Percentiles rank a stretch among this genome's conserved stretches.
Evolutionary conservation across 2,113 vertebrate genomes (phyloP).

Genomic region (Tamias sibiricus): DNA sequence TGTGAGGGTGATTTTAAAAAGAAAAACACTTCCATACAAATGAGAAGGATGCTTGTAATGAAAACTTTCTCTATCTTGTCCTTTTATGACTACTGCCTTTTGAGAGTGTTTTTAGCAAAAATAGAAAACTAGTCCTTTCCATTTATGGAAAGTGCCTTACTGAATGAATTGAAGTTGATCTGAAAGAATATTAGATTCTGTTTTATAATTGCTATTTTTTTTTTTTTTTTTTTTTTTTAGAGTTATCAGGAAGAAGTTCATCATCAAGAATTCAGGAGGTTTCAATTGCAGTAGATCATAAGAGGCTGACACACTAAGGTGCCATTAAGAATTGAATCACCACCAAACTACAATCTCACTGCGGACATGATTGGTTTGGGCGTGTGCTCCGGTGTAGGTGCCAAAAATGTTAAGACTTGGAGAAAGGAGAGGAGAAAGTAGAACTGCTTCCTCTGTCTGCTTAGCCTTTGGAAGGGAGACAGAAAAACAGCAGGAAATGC

Average conservation of each 20-base stretch:
- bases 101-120: slow-evolving; percentile 30
- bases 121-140: not conserved
- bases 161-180: not conserved
- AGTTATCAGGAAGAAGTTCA: not conserved
- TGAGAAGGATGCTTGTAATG: not conserved
- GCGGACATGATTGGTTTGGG: slow-evolving; percentile 62
- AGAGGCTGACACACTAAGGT: not conserved
- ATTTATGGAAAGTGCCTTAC: not conserved
- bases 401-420: slow-evolving; percentile 66
- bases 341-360: not conserved
- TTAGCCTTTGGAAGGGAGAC: slow-evolving; percentile 51
- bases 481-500: slow-evolving; percentile 68
- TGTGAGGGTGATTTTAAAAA: not conserved
- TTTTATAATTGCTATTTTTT: not conserved
- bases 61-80: slow-evolving; percentile 33
- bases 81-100: not conserved
- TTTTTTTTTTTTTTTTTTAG: slow-evolving; percentile 46
- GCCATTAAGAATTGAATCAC: slow-evolving; percentile 48
- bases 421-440: slow-evolving; percentile 55
- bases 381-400: slow-evolving; percentile 2
- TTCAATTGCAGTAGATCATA: not conserved
- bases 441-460: slow-evolving; percentile 45
- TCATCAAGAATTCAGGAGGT: slow-evolving; percentile 23
- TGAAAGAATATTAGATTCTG: slow-evolving; percentile 28
- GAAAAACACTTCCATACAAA: not conserved